phyloP scores from a whole-genome alignment of 2,888 invertebrate species.

The Terebella lapidaria region DNA sequence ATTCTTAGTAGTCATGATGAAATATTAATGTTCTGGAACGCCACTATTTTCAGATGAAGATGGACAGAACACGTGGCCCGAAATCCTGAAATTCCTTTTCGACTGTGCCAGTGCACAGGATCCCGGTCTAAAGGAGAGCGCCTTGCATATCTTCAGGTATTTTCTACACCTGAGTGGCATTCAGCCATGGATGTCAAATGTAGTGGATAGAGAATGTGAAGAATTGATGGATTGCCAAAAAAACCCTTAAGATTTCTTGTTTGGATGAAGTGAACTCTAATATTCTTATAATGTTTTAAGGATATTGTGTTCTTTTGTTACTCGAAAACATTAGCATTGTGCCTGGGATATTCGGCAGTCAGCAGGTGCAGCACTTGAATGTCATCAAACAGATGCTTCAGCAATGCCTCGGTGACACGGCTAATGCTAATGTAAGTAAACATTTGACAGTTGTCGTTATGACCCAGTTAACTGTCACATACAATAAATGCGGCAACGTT shows the following conservation, averaged over 20 bases:
- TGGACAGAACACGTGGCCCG: conserved; percentile 94
- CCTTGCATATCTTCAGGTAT: conserved; percentile 89
- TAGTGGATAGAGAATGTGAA: no score
- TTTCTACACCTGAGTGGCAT: conserved; percentile 61
- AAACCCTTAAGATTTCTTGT: no score
- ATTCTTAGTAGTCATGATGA: no score
- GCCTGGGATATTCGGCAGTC: conserved; percentile 94
- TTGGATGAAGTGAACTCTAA: background rate
- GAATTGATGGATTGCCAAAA: no score
- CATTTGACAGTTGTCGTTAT: no score
- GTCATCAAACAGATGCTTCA: conserved; percentile 92
- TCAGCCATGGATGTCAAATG: conserved; percentile 93
- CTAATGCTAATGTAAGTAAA: conserved; percentile 63
- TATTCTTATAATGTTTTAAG: background rate
- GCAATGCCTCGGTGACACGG: conserved; percentile 71
- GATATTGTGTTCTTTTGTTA: conserved; percentile 30
- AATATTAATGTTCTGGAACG: no score
- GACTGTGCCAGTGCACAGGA: conserved; percentile 83
- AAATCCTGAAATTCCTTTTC: conserved; percentile 87
- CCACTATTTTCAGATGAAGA: conserved; percentile 77
- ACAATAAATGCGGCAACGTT: no score
- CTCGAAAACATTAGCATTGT: no score
- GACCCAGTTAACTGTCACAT: no score
- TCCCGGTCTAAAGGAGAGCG: conserved; percentile 82
- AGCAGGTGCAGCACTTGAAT: conserved; percentile 83